Percentiles rank a stretch among this genome's conserved stretches.
Evolutionary conservation across 2,888 invertebrate genomes (phyloP).

Genomic region (Aradus depressus): DNA sequence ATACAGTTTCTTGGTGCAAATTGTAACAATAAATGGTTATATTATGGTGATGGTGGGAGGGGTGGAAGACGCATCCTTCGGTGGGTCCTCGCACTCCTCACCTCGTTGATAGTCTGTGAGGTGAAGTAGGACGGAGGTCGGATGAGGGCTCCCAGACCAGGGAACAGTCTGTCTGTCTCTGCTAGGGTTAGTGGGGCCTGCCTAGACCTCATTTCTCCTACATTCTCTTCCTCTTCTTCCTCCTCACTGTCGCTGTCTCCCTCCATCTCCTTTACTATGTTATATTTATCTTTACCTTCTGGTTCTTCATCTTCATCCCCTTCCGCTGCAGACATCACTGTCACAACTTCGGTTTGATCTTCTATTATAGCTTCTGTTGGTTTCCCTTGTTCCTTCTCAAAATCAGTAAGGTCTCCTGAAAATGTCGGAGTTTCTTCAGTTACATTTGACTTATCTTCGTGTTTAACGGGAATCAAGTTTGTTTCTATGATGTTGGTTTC

Average conservation of each 20-base stretch:
- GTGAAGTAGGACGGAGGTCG: constrained; percentile 15
- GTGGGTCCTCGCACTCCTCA: constrained; percentile 30
- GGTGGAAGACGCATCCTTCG: constrained; percentile 32
- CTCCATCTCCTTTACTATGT: constrained; percentile 15
- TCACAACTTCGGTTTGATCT: constrained; percentile 5
- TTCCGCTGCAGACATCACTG: constrained; percentile 8
- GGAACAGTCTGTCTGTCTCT: constrained; percentile 20
- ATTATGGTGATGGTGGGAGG: no score
- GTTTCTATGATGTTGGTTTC: constrained; percentile 24
- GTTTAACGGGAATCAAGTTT: constrained; percentile 9
- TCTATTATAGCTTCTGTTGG: constrained; percentile 1
- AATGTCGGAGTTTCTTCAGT: neutral
- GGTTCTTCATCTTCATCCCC: constrained; percentile 17
- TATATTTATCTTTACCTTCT: constrained; percentile 7
- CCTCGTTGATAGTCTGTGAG: constrained; percentile 21
- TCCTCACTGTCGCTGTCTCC: constrained; percentile 33
- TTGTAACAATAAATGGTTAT: no score
- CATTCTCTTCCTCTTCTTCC: constrained; percentile 38
- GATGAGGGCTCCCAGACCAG: constrained; percentile 23
- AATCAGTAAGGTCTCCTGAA: no score
- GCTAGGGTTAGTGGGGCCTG: constrained; percentile 22
- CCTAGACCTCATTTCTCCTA: constrained; percentile 38
- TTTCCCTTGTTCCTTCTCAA: constrained; percentile 7
- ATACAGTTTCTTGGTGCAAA: no score
- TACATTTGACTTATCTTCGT: constrained; percentile 2